Percentiles rank a stretch among this genome's conserved stretches.
Evolutionary conservation across 37 sponge, comb jelly and placozoan species (phyloP).

Genomic region (Axinella damicornis): DNA sequence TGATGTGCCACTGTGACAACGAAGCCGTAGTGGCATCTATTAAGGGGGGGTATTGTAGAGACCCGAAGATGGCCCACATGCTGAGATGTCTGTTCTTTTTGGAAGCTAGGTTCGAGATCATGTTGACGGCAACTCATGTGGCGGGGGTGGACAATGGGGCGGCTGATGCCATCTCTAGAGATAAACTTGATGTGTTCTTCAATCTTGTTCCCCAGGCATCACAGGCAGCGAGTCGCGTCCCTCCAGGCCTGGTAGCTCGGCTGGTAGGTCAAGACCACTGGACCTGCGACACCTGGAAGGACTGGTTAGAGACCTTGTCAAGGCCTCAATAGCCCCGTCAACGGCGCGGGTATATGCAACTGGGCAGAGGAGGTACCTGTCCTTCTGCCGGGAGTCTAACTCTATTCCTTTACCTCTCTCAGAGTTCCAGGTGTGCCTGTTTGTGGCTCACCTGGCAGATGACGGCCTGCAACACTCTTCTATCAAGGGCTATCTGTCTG

Average conservation of each 20-base stretch:
- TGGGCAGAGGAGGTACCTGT: not conserved
- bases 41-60: constrained; percentile 1
- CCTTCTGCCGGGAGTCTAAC: not conserved
- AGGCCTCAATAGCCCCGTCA: not conserved
- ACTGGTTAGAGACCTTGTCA: constrained; percentile 11
- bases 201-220: constrained; percentile 6
- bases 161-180: not conserved
- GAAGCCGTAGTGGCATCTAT: not conserved
- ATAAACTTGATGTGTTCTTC: constrained; percentile 2
- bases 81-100: constrained; percentile 20
- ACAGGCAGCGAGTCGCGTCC: not conserved
- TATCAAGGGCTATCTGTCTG: constrained; percentile 9
- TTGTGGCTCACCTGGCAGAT: not conserved
- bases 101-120: not conserved
- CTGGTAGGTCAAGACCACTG: not conserved
- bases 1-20: constrained; percentile 20
- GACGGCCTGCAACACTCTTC: constrained; percentile 3
- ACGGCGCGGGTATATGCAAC: not conserved
- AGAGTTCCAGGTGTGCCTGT: not conserved
- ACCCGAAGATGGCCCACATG: constrained; percentile 3
- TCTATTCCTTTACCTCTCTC: not conserved
- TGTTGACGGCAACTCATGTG: constrained; percentile 1
- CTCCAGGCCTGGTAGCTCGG: not conserved
- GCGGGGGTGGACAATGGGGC: not conserved
- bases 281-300: not conserved